Evolutionary conservation across 2,888 invertebrate species (phyloP).

Genomic region (Pseudococcus jackbeardsleyi): DNA sequence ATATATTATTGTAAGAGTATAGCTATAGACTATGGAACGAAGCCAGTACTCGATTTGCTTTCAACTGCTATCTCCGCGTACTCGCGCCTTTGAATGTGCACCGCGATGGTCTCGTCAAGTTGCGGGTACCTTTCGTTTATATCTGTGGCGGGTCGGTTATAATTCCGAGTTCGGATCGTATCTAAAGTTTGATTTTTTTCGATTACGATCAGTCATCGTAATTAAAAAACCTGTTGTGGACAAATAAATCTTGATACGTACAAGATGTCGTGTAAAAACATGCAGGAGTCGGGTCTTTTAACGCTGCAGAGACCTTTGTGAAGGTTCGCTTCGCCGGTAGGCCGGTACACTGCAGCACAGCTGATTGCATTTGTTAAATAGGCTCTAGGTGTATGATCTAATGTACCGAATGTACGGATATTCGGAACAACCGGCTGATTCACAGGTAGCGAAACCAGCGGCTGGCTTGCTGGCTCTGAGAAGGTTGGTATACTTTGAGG

Average conservation of each 20-base stretch:
- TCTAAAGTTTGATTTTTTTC: no score
- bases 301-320: neutral
- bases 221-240: no score
- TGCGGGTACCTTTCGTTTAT: neutral
- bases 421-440: slow-evolving; percentile 36
- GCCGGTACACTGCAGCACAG: slow-evolving; percentile 5
- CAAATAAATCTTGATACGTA: no score
- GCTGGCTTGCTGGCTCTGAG: no score
- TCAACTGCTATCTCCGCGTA: neutral
- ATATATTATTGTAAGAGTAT: neutral
- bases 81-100: neutral
- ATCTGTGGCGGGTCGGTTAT: no score
- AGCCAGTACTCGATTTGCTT: neutral
- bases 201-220: no score
- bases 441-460: slow-evolving; percentile 30
- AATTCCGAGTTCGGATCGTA: neutral
- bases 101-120: neutral
- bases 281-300: neutral
- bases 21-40: neutral
- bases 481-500: no score
- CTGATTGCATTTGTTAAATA: neutral
- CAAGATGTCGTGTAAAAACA: no score
- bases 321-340: neutral
- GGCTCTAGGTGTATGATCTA: neutral
- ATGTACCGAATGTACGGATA: neutral